phyloP scores from a whole-genome alignment of 2,888 invertebrate genomes.

The Amphipoea oculea region DNA sequence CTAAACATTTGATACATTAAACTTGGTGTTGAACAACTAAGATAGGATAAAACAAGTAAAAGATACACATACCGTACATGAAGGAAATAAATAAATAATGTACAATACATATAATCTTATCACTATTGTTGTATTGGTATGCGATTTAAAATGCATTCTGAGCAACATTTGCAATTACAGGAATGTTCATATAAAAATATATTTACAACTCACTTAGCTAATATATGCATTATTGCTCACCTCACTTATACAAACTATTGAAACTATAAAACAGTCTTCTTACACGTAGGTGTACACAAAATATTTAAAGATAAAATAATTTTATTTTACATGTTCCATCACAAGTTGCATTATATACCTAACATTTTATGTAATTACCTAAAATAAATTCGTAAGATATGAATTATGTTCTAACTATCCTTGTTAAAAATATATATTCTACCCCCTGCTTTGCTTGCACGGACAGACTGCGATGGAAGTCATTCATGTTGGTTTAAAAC shows the following conservation, averaged over 20 bases:
- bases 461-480: not conserved
- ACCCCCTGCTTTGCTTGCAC: slow-evolving; percentile 5
- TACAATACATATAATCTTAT: slow-evolving; percentile 12
- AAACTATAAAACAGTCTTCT: slow-evolving; percentile 47
- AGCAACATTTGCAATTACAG: slow-evolving; percentile 37
- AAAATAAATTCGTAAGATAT: slow-evolving; percentile 39
- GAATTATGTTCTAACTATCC: not conserved
- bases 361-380: not conserved
- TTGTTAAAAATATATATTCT: not conserved
- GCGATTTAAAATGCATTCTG: slow-evolving; percentile 42
- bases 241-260: slow-evolving; percentile 5
- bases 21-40: slow-evolving; percentile 11
- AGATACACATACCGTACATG: not conserved
- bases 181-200: slow-evolving; percentile 65
- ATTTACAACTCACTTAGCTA: slow-evolving; percentile 55
- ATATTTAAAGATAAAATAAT: slow-evolving; percentile 17
- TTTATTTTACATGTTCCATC: slow-evolving; percentile 17
- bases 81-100: slow-evolving; percentile 11
- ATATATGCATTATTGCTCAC: slow-evolving; percentile 53
- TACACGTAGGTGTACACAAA: not conserved
- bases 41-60: not conserved
- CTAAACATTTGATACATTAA: slow-evolving; percentile 20
- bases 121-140: slow-evolving; percentile 9
- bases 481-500: not conserved
- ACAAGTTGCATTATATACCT: not conserved